Evolutionary conservation across 2,888 invertebrate genomes (phyloP).

Genomic region (Omphaloscelis lunosa): DNA sequence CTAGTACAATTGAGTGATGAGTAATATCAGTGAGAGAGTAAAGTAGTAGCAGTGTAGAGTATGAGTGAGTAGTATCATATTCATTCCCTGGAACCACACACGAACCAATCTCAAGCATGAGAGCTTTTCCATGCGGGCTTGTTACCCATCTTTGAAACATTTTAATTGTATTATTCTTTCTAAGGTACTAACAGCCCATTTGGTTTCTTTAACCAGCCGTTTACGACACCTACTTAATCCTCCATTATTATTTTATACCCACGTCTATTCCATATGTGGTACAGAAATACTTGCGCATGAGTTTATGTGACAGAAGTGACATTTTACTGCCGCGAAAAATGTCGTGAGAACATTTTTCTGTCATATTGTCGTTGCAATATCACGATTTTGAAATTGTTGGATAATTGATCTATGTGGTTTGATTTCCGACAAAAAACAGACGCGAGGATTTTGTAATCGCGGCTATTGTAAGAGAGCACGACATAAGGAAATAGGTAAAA

Average conservation of each 20-base stretch:
- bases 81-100: conserved; percentile 2
- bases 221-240: conserved; percentile 45
- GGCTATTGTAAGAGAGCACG: neutral
- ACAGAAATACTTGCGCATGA: conserved; percentile 46
- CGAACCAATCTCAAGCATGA: neutral
- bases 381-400: conserved; percentile 41
- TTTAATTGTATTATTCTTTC: conserved; percentile 38
- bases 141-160: conserved; percentile 23
- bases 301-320: conserved; percentile 52
- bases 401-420: conserved; percentile 42
- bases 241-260: conserved; percentile 52
- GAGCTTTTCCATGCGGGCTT: conserved; percentile 17
- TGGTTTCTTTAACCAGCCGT: conserved; percentile 28
- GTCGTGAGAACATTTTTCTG: conserved; percentile 61
- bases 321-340: conserved; percentile 58
- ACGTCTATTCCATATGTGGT: conserved; percentile 55
- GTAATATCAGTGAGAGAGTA: too few relatives aligned
- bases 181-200: conserved; percentile 26
- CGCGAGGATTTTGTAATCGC: conserved; percentile 19
- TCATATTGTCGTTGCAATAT: conserved; percentile 23
- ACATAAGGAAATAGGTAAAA: too few relatives aligned
- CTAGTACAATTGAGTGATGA: neutral
- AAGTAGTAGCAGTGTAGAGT: too few relatives aligned
- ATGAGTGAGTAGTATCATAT: neutral
- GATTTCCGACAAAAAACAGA: conserved; percentile 19